Conservation (phyloP, 2,888 invertebrate species). For the Ptychoptera contaminata region DNA sequence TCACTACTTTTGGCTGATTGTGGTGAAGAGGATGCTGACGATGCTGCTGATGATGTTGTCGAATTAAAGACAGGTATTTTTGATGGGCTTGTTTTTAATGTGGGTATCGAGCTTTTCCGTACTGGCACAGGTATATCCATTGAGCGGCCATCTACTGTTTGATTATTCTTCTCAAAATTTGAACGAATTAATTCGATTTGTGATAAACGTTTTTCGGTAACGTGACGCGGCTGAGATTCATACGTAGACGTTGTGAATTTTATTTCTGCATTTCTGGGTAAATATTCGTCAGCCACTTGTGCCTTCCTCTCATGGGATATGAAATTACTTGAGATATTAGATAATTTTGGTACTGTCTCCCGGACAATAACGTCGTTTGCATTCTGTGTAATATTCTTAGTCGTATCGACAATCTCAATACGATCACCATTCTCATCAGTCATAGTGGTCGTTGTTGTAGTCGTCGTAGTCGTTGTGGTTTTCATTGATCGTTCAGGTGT, state of each 20-base stretch:
- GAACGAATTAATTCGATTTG: slow-evolving; percentile 36
- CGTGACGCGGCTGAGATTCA: slow-evolving; percentile 30
- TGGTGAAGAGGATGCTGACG: slow-evolving; percentile 12
- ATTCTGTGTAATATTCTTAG: slow-evolving; percentile 20
- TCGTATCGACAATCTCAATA: slow-evolving; percentile 6
- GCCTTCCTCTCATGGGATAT: slow-evolving; percentile 3
- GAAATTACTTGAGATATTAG: slow-evolving; percentile 3
- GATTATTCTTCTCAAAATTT: slow-evolving; percentile 28
- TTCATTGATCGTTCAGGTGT: slow-evolving; percentile 6
- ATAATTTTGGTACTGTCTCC: slow-evolving; percentile 10
- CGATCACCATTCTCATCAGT: background rate
- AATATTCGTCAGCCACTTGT: slow-evolving; percentile 15
- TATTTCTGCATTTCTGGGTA: slow-evolving; percentile 40
- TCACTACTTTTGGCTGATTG: slow-evolving; percentile 18
- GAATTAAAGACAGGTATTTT: slow-evolving; percentile 37
- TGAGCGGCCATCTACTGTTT: slow-evolving; percentile 15
- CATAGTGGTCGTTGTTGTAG: background rate
- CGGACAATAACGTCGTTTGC: slow-evolving; percentile 25
- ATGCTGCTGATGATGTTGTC: slow-evolving; percentile 32
- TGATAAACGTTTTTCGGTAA: slow-evolving; percentile 36
- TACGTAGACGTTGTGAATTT: slow-evolving; percentile 47
- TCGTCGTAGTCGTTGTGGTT: slow-evolving; percentile 9
- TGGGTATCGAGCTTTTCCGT: slow-evolving; percentile 5
- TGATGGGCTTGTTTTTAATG: slow-evolving; percentile 32
- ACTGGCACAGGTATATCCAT: slow-evolving; percentile 27